Conservation (phyloP, 53 echinoderm and acorn worm genomes). For the Paracentrotus lividus region DNA sequence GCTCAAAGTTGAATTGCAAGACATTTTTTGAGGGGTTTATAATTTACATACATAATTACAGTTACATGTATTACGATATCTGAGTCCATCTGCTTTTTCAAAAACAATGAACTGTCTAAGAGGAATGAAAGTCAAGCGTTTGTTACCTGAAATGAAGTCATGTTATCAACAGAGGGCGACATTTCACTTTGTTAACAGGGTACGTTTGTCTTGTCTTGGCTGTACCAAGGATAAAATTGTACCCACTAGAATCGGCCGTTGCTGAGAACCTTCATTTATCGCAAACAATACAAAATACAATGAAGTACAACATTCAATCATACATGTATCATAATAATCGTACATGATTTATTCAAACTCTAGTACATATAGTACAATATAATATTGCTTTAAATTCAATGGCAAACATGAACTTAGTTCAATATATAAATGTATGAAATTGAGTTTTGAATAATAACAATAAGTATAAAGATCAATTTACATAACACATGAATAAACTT, state of each 20-base stretch:
- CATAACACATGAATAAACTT: too few species aligned
- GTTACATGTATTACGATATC: too few species aligned
- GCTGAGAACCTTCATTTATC: neutral
- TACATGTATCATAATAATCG: neutral
- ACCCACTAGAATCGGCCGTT: neutral
- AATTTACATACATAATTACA: too few species aligned
- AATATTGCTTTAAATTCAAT: neutral
- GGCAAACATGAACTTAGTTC: neutral
- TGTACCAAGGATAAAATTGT: too few species aligned
- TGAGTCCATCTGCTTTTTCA: too few species aligned
- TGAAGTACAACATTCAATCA: neutral
- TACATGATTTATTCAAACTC: conserved; percentile 13
- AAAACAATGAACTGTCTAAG: too few species aligned
- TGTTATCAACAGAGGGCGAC: neutral
- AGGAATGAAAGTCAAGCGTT: too few species aligned
- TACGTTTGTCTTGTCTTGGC: neutral
- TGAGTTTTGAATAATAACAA: too few species aligned
- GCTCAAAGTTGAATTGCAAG: too few species aligned
- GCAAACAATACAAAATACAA: neutral
- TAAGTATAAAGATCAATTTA: too few species aligned
- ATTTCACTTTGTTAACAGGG: neutral
- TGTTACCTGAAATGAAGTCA: too few species aligned
- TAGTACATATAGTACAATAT: neutral
- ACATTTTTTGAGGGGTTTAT: too few species aligned
- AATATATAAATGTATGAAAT: neutral